Evolutionary conservation across 1,140 invertebrate genomes (phyloP).

Genomic region (Cotesia vestalis): DNA sequence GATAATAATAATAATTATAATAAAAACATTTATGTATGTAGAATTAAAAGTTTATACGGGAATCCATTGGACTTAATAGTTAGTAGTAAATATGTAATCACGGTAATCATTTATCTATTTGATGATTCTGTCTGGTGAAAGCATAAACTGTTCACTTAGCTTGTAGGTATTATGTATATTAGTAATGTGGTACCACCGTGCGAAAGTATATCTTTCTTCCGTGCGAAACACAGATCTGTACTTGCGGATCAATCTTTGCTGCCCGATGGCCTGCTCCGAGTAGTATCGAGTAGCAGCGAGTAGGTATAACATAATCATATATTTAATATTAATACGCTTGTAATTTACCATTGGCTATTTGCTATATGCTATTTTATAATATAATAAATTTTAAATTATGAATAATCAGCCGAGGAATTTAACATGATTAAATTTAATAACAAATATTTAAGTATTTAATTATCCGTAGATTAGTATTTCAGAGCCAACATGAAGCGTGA

Average conservation of each 20-base stretch:
- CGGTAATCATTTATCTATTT: conserved; percentile 49
- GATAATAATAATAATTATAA: no score
- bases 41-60: no score
- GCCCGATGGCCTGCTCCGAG: conserved; percentile 21
- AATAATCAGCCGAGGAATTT: background rate
- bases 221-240: conserved; percentile 27
- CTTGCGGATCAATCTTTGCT: conserved; percentile 8
- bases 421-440: conserved; percentile 21
- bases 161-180: conserved; percentile 13
- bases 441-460: conserved; percentile 21
- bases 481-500: background rate
- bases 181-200: conserved; percentile 31
- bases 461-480: conserved; percentile 8
- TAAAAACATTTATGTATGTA: background rate
- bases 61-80: conserved; percentile 36
- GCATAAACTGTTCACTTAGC: conserved; percentile 43
- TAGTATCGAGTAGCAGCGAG: conserved; percentile 9
- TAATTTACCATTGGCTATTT: conserved; percentile 31
- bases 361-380: conserved; percentile 8
- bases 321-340: no score
- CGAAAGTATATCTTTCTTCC: conserved; percentile 32
- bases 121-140: conserved; percentile 49
- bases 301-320: conserved; percentile 27
- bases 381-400: no score
- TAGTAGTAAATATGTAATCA: conserved; percentile 44